Percentiles rank a stretch among this genome's conserved stretches.
Evolutionary conservation across 2,888 invertebrate genomes (phyloP).

Genomic region (Doris montereyensis): DNA sequence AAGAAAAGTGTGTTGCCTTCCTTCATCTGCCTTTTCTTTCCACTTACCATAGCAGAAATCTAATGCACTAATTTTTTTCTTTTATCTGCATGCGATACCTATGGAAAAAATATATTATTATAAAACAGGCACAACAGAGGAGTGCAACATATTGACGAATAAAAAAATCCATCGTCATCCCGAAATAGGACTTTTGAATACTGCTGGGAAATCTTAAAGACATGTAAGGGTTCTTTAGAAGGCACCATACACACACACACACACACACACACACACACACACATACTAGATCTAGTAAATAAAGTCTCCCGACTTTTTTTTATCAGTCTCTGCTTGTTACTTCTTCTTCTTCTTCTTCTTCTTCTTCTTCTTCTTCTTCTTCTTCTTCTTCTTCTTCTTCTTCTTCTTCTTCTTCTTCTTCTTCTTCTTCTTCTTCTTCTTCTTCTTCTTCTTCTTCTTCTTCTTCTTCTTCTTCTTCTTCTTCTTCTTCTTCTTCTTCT

Average conservation of each 20-base stretch:
- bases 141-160: no score
- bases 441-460: not conserved
- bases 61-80: no score
- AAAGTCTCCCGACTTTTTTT: no score
- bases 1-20: not conserved
- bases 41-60: not conserved
- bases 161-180: no score
- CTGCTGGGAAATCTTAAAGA: no score
- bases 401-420: not conserved
- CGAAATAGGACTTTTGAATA: no score
- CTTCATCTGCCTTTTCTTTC: not conserved
- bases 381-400: not conserved
- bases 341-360: not conserved
- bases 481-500: not conserved
- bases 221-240: no score
- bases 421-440: not conserved
- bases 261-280: not conserved
- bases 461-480: not conserved
- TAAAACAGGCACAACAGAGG: no score
- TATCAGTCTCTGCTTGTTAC: not conserved
- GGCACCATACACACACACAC: no score
- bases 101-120: no score
- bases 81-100: no score
- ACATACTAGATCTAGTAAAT: no score
- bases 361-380: not conserved